Evolutionary conservation across 1,140 invertebrate genomes (phyloP), one percentile per base, ranked within the genome.

Genomic region (Pachyrhynchus sulphureomaculatus): DNA sequence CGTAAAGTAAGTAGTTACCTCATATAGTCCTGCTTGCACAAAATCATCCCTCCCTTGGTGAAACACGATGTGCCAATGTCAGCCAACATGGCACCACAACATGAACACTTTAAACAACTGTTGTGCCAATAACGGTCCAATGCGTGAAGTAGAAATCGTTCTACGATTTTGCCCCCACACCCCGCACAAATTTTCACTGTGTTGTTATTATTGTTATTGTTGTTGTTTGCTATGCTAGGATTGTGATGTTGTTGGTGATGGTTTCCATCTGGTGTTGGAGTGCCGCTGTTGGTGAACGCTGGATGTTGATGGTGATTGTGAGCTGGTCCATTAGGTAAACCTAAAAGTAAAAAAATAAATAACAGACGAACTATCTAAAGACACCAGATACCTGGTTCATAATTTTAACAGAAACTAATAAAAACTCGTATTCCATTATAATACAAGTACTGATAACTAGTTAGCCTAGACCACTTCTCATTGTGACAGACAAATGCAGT

Each of bases 81-180:
- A 57, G 91, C 92, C 58, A 96, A 82, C 72, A 88, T 86, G 54
- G 87, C 87, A 51, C 86, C 85, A 78, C 94, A 96, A 76, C 86
- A 91, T 66, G 90, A 84, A 81, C 94, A 96, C 79, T 96, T 96
- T 68, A 96, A 84, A 79, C 94, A 96, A 64, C 86, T 86, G 78
- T 91, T 86, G 81, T 96, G 93, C 93, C 93, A 96, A 79, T 93
- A 95, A 73, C 92, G 84, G 80, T 96, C 93, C 73, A 94, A 80
- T 44, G 91, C 92, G 76, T 91, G 88, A 55, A 95, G 82, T 60
- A 95, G 82, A 81, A 87, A 95, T 76, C 91, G 83, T 81, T 95
- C 92, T 66, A 90, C 83, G 77, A 95, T 95, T 80, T 91, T 89
- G 67, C 85, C 88, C 63, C 83, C 83, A 73, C 84, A 86, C 66